Evolutionary conservation across 2,888 invertebrate species (phyloP).

Genomic region (Drosophila infuscata): DNA sequence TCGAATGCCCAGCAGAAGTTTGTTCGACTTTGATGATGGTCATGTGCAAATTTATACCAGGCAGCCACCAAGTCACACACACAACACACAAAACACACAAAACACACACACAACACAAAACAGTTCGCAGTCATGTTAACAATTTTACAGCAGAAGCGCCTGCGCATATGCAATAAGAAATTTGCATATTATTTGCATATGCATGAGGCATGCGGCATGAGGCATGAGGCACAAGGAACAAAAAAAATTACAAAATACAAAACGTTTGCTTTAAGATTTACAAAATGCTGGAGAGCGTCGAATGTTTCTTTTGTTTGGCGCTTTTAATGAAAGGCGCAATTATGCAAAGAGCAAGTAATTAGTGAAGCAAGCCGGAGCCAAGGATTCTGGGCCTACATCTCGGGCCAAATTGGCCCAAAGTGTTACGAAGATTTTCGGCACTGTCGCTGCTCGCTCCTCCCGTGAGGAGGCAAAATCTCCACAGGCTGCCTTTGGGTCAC

Average conservation of each 20-base stretch:
- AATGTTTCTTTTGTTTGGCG: slow-evolving; percentile 26
- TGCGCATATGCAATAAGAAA: slow-evolving; percentile 64
- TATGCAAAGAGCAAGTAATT: slow-evolving; percentile 80
- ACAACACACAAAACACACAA: no score
- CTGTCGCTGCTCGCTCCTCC: neutral
- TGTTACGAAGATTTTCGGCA: slow-evolving; percentile 20
- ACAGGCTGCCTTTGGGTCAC: neutral
- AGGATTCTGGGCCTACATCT: slow-evolving; percentile 11
- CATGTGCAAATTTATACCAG: slow-evolving; percentile 48
- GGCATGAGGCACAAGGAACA: slow-evolving; percentile 12
- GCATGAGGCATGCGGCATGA: slow-evolving; percentile 62
- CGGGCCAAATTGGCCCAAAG: slow-evolving; percentile 24
- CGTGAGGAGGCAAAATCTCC: neutral
- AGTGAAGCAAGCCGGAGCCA: slow-evolving; percentile 49
- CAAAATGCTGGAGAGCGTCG: slow-evolving; percentile 27
- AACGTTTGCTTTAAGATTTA: slow-evolving; percentile 69
- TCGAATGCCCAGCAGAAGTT: slow-evolving; percentile 31
- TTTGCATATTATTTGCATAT: slow-evolving; percentile 78
- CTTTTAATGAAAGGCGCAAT: slow-evolving; percentile 75
- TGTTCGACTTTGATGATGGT: slow-evolving; percentile 43
- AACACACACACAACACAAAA: no score
- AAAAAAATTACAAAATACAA: slow-evolving; percentile 18
- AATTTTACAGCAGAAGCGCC: slow-evolving; percentile 39
- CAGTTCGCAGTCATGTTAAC: slow-evolving; percentile 16
- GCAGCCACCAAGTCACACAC: slow-evolving; percentile 2